Conservation (phyloP, 2,113 vertebrate genomes). For the Petroica traversi region DNA sequence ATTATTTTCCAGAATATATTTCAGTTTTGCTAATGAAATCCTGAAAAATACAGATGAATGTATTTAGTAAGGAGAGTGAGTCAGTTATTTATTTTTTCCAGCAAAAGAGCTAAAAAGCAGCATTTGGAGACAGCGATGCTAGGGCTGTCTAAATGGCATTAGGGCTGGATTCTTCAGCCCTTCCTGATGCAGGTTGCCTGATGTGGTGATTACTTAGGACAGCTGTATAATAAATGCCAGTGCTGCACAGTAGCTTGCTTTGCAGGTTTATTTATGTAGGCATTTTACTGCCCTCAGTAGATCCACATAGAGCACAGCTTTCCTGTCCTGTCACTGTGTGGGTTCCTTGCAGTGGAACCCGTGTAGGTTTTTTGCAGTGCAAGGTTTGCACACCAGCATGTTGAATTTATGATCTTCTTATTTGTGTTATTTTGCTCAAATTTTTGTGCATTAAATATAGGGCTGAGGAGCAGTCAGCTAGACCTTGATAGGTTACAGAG, state of each 20-base stretch:
- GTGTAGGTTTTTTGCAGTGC: background rate
- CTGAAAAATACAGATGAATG: background rate
- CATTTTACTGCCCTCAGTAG: background rate
- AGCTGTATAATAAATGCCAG: background rate
- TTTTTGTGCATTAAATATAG: background rate
- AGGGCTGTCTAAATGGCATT: background rate
- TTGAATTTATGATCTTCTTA: background rate
- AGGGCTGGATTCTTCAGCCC: background rate
- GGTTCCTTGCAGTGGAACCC: background rate
- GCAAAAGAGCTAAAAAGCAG: background rate
- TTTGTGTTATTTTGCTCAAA: background rate
- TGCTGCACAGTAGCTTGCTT: background rate
- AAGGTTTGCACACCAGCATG: background rate
- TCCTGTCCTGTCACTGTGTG: background rate
- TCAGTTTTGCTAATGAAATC: background rate
- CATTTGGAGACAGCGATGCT: background rate
- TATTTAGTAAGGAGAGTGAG: background rate
- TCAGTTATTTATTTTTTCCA: background rate
- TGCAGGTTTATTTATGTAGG: background rate
- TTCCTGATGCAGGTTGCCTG: background rate
- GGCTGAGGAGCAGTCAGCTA: background rate
- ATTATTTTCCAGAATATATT: background rate
- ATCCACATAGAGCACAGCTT: background rate
- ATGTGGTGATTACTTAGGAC: background rate
- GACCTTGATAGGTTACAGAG: background rate